A percentile compares a stretch with the other conserved stretches of the same genome.
Evolutionary conservation across 2,797 vertebrate genomes (phyloP).

Genomic region (Mormyrus hasselquistii): DNA sequence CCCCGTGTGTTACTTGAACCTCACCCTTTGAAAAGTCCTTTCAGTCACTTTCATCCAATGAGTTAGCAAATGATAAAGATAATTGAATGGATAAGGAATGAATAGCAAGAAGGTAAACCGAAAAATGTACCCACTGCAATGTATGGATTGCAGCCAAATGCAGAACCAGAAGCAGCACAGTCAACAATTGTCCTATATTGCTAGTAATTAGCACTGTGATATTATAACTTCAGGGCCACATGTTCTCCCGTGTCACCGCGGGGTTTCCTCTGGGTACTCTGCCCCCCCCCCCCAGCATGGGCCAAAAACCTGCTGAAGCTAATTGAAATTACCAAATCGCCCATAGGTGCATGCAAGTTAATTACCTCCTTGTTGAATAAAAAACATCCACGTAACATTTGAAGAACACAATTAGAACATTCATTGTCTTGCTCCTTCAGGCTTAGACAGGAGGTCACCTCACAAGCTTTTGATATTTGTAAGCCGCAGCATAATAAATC

Average conservation of each 20-base stretch:
- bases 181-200: not conserved
- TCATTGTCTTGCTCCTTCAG: not conserved
- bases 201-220: not conserved
- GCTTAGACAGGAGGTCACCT: not conserved
- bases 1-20: not conserved
- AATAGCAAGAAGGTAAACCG: not conserved
- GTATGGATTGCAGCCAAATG: not conserved
- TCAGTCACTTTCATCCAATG: not conserved
- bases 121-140: not conserved
- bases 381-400: not conserved
- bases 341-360: not conserved
- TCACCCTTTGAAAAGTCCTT: not conserved
- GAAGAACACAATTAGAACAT: not conserved
- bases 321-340: not conserved
- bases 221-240: not conserved
- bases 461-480: not conserved
- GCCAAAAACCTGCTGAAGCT: not conserved
- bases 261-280: not conserved
- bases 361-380: not conserved
- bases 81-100: not conserved
- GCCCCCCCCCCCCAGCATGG: not conserved
- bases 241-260: not conserved
- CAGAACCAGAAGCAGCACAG: not conserved
- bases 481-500: constrained; percentile 12
- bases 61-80: not conserved